Evolutionary conservation across 2,888 invertebrate genomes (phyloP), one percentile per base, ranked within the genome.

Genomic region (Acronicta aceris): DNA sequence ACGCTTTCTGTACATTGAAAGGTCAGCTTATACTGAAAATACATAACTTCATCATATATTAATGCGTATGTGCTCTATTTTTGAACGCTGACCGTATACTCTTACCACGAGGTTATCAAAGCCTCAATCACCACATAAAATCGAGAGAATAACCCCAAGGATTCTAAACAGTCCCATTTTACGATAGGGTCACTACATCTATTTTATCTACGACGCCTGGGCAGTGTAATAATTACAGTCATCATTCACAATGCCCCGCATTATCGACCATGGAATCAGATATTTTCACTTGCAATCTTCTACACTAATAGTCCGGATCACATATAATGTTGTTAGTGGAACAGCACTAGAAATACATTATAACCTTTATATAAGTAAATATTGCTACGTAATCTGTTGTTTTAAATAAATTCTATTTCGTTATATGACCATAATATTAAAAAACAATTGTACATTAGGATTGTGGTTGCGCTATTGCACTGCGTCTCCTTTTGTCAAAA

Each of bases 331-430:
- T 59, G 53, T 78, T 68, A 78, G 79, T 79, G 79, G 79, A 79
- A 78, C 79, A 79, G 78, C 58, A 45, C 72, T 74, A 76, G 51
- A 71, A 64, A 68, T 76, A 78, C 65, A 68, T 71, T 71, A 67
- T 59, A 77, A 72, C 60, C 50, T 70, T 69, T 65, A 62, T 59
- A 60, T 69, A 74, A n/a, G 79, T 67, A 69, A 66, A 78, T 71
- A 72, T 77, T 70, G 71, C 67, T 77, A 78, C 65, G 66, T 68
- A 55, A 66, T 69, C 52, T 62, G 61, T 60, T 58, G 40, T 57
- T 48, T 71, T 53, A 68, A 73, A 75, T 77, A 76, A 75, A 75
- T 71, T 74, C 67, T 69, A 71, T 67, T 27, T 63, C 16, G 50
- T 63, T 68, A 55, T 42, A 60, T 51, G 63, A 59, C 59, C 47